Evolutionary conservation across 2,113 vertebrate genomes (phyloP).

Genomic region (Gnathonemus longibarbis): DNA sequence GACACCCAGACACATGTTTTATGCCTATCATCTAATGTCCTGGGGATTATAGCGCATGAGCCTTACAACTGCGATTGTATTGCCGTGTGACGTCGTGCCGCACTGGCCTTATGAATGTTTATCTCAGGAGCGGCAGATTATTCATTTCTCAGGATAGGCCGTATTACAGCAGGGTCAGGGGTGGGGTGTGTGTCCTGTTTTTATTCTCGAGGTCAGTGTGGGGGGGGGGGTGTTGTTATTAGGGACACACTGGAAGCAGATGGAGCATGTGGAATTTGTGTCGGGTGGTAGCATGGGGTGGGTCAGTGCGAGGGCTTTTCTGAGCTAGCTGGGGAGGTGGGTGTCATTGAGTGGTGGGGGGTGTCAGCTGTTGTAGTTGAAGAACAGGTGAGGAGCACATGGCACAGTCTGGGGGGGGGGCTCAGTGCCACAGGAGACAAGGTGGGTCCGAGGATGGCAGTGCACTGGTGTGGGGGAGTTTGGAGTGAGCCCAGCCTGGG

Average conservation of each 20-base stretch:
- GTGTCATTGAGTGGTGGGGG: not conserved
- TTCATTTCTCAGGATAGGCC: not conserved
- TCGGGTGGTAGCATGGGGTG: not conserved
- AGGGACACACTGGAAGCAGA: not conserved
- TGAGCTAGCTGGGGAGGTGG: not conserved
- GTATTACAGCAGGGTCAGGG: not conserved
- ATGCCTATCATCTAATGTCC: not conserved
- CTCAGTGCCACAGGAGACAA: too few relatives aligned
- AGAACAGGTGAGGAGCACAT: slow-evolving; percentile 56
- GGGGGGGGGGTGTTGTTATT: not conserved
- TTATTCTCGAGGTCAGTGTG: not conserved
- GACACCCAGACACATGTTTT: not conserved
- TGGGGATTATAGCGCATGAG: not conserved
- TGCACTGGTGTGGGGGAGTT: not conserved
- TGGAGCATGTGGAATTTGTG: not conserved
- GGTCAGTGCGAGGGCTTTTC: not conserved
- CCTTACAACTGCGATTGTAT: not conserved
- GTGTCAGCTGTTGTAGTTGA: slow-evolving; percentile 14
- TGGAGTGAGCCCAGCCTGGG: not conserved
- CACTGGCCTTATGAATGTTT: not conserved
- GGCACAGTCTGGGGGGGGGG: not conserved
- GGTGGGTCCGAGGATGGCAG: not conserved
- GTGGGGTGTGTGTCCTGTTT: not conserved
- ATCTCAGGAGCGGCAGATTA: not conserved
- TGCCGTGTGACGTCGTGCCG: not conserved